These are phyloP conservation scores for Ranitomeya variabilis DNA, from an alignment of 2,113 vertebrate genomes.

Conservation along the genomic window DNA sequence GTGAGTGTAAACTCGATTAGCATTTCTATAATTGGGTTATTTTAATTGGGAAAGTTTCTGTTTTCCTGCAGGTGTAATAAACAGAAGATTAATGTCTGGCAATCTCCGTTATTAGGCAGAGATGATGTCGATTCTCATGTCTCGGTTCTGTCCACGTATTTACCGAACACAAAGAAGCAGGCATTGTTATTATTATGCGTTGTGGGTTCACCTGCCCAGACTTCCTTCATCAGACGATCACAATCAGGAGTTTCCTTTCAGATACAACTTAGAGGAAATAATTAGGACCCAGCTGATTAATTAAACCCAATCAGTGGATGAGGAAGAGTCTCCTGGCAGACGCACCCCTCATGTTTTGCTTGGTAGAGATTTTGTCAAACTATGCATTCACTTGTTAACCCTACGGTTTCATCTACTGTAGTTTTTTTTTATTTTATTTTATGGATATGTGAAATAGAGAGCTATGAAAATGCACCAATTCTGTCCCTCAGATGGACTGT, in stretches of 20 bases:
- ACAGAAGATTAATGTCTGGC: not conserved
- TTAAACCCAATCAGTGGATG: slow-evolving; percentile 51
- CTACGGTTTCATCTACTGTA: not conserved
- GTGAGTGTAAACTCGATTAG: not conserved
- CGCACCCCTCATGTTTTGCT: slow-evolving; percentile 39
- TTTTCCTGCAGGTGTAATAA: not conserved
- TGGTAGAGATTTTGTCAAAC: not conserved
- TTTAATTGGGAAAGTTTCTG: not conserved
- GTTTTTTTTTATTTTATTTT: not conserved
- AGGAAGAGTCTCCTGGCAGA: slow-evolving; percentile 18
- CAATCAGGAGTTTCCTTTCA: slow-evolving; percentile 47
- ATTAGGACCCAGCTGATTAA: slow-evolving; percentile 58
- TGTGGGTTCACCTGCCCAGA: slow-evolving; percentile 32
- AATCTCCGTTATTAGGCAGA: not conserved
- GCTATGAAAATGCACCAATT: not conserved
- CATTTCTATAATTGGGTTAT: slow-evolving; percentile 8
- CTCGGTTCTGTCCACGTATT: not conserved
- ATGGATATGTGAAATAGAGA: not conserved
- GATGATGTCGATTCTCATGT: not conserved
- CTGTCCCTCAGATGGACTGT: not conserved
- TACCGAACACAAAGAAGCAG: slow-evolving; percentile 13
- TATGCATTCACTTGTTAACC: slow-evolving; percentile 14
- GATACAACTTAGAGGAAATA: slow-evolving; percentile 47
- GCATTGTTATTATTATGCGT: slow-evolving; percentile 17
- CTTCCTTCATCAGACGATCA: slow-evolving; percentile 35